Evolutionary conservation across 1,140 invertebrate genomes (phyloP).

Genomic region (Proctacanthus coquilletti): DNA sequence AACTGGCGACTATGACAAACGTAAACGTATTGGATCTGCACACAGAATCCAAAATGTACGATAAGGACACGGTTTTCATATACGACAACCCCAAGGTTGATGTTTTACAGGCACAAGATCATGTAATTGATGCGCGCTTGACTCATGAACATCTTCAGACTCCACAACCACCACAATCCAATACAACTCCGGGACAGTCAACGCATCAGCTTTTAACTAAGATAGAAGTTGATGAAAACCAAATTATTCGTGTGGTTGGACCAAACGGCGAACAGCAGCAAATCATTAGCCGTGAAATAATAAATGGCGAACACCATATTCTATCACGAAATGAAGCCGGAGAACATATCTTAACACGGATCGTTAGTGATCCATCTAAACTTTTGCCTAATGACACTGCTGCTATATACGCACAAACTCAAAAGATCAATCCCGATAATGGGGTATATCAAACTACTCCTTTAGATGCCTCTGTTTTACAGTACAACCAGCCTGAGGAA

Average conservation of each 20-base stretch:
- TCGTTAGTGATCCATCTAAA: constrained; percentile 28
- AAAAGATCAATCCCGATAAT: constrained; percentile 16
- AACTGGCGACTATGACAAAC: constrained; percentile 61
- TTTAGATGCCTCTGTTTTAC: constrained; percentile 22
- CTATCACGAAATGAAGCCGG: constrained; percentile 28
- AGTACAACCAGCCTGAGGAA: constrained; percentile 23
- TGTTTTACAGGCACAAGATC: constrained; percentile 18
- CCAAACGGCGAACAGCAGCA: constrained; percentile 29
- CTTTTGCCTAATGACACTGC: constrained; percentile 27
- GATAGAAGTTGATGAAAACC: constrained; percentile 29
- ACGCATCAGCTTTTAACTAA: constrained; percentile 28
- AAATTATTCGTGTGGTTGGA: constrained; percentile 26
- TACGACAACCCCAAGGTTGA: constrained; percentile 25
- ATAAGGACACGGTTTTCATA: constrained; percentile 28
- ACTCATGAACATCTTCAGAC: constrained; percentile 15
- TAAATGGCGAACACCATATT: constrained; percentile 30
- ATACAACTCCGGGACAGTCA: constrained; percentile 31
- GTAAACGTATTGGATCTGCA: constrained; percentile 49
- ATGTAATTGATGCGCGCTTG: constrained; percentile 26
- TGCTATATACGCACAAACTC: constrained; percentile 11
- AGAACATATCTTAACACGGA: constrained; percentile 29
- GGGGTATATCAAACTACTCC: constrained; percentile 25
- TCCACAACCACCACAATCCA: constrained; percentile 8
- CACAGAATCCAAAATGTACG: constrained; percentile 31
- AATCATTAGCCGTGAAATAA: constrained; percentile 30